Evolutionary conservation across 1,140 invertebrate species (phyloP).

Genomic region (Drosophila trapezifrons): DNA sequence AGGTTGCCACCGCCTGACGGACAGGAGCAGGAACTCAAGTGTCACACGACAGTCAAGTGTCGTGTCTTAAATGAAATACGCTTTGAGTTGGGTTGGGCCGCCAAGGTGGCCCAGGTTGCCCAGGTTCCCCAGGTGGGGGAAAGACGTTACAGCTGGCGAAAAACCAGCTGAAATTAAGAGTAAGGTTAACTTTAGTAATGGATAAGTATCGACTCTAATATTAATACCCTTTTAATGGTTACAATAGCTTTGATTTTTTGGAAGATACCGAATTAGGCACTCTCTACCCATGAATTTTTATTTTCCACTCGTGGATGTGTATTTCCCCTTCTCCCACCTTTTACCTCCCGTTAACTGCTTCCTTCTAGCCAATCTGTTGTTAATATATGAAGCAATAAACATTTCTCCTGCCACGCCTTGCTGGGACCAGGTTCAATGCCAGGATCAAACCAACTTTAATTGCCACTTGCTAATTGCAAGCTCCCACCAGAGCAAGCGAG

Average conservation of each 20-base stretch:
- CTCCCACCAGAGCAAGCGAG: constrained; percentile 30
- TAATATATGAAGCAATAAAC: constrained; percentile 57
- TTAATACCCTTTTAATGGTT: not conserved
- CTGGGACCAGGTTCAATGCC: constrained; percentile 44
- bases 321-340: too few relatives aligned
- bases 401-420: constrained; percentile 6
- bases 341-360: constrained; percentile 1
- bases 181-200: constrained; percentile 2
- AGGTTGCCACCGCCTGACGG: constrained; percentile 50
- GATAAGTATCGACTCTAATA: not conserved
- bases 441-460: constrained; percentile 66
- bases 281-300: not conserved
- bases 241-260: too few relatives aligned
- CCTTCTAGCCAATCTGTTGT: not conserved
- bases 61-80: constrained; percentile 73
- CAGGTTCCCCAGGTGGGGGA: constrained; percentile 8
- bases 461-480: constrained; percentile 78
- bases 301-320: too few relatives aligned
- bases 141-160: not conserved
- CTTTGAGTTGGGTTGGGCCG: constrained; percentile 64
- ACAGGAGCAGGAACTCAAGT: constrained; percentile 56
- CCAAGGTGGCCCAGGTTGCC: not conserved
- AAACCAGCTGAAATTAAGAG: not conserved
- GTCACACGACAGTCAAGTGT: constrained; percentile 79
- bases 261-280: not conserved